Evolutionary conservation across 2,888 invertebrate genomes (phyloP).

Genomic region (Acleris holmiana): DNA sequence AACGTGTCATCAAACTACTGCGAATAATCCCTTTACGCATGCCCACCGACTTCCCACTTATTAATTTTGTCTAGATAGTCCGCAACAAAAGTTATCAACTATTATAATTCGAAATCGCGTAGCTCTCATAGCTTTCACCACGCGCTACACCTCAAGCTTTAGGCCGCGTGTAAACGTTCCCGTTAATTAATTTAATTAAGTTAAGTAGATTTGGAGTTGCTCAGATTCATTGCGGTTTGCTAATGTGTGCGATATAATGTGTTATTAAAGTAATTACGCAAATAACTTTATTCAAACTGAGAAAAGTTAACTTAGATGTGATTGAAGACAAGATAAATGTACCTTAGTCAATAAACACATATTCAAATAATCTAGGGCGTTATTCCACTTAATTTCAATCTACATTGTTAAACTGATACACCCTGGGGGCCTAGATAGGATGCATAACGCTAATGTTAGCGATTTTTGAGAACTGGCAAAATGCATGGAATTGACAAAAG

Average conservation of each 20-base stretch:
- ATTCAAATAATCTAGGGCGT: background rate
- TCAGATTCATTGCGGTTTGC: slow-evolving; percentile 26
- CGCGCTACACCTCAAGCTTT: slow-evolving; percentile 27
- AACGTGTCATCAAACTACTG: too few relatives aligned
- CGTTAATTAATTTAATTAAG: slow-evolving; percentile 37
- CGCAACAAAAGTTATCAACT: too few relatives aligned
- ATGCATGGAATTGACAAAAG: too few relatives aligned
- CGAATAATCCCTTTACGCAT: too few relatives aligned
- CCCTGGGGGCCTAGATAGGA: too few relatives aligned
- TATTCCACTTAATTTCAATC: too few relatives aligned
- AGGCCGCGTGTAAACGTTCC: slow-evolving; percentile 30
- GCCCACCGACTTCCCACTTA: too few relatives aligned
- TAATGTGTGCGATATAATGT: slow-evolving; percentile 2
- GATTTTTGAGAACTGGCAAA: too few relatives aligned
- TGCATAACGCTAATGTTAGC: too few relatives aligned
- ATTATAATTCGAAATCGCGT: background rate
- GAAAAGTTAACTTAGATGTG: background rate
- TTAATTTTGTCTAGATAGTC: too few relatives aligned
- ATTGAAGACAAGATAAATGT: background rate
- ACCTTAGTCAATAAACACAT: background rate
- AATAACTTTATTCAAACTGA: background rate
- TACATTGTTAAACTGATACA: too few relatives aligned
- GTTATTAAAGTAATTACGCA: slow-evolving; percentile 11
- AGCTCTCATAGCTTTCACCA: slow-evolving; percentile 1
- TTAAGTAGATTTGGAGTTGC: slow-evolving; percentile 30